A percentile compares a stretch with the other conserved stretches of the same genome.
Conservation (phyloP, 2,113 vertebrate genomes). For the Poeciliopsis turrubarensis region DNA sequence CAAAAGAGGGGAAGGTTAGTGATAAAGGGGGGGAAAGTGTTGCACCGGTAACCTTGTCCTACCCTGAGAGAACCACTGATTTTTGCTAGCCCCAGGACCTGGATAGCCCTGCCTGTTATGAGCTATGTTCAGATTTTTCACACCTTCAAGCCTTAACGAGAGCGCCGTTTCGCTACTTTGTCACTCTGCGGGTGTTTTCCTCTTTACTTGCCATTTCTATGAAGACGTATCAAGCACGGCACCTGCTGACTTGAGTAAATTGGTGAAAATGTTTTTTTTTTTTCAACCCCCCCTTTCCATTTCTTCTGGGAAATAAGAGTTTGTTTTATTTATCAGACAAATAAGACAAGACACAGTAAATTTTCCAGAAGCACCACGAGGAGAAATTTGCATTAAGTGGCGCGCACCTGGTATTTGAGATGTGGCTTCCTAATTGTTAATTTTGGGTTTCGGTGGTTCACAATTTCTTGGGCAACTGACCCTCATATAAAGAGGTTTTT, state of each 20-base stretch:
- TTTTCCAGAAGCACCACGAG: conserved; percentile 18
- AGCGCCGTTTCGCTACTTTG: conserved; percentile 5
- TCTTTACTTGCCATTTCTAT: conserved; percentile 28
- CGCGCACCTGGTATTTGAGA: conserved; percentile 12
- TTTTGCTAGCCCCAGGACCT: conserved; percentile 19
- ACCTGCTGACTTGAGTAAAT: conserved; percentile 61
- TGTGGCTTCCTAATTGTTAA: conserved; percentile 28
- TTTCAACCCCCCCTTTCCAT: neutral
- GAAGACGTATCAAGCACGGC: conserved; percentile 43
- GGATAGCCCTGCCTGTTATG: neutral
- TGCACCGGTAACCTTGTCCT: conserved; percentile 1
- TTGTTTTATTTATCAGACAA: conserved; percentile 65
- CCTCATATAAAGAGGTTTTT: conserved; percentile 15
- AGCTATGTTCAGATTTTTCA: conserved; percentile 13
- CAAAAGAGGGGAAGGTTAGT: conserved; percentile 43
- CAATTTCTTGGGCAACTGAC: conserved; percentile 24
- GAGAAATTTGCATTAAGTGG: conserved; percentile 50
- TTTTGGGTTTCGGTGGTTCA: conserved; percentile 28
- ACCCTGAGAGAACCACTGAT: conserved; percentile 14
- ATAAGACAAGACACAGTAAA: conserved; percentile 56
- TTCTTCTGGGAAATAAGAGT: conserved; percentile 57
- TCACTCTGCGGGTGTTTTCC: conserved; percentile 14
- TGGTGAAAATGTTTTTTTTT: conserved; percentile 25
- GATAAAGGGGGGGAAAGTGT: conserved; percentile 18
- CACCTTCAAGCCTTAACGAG: conserved; percentile 24